These are phyloP conservation scores for Pelmatolapia mariae DNA, from an alignment of 2,113 vertebrate genomes.

Conservation along the genomic window DNA sequence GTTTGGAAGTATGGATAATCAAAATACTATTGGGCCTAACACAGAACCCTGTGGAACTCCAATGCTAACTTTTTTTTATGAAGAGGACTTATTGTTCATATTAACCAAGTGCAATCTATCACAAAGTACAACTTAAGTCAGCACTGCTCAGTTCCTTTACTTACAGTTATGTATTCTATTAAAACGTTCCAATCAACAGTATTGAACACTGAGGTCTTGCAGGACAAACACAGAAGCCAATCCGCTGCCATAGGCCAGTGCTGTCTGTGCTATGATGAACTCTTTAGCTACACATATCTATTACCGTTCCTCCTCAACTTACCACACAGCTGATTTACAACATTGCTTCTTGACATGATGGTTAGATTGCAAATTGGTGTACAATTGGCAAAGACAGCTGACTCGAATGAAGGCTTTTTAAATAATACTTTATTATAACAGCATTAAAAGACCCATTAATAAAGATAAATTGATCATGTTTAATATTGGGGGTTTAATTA, in stretches of 20 bases:
- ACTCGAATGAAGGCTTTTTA: background rate
- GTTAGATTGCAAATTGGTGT: background rate
- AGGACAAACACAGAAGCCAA: background rate
- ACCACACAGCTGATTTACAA: background rate
- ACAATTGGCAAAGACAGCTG: background rate
- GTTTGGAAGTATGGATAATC: background rate
- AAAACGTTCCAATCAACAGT: background rate
- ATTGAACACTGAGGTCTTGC: background rate
- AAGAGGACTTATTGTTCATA: background rate
- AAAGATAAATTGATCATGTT: background rate
- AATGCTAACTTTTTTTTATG: background rate
- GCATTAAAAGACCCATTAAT: background rate
- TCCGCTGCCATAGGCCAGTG: background rate
- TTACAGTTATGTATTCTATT: accelerated
- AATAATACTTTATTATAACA: background rate
- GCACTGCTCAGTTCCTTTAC: background rate
- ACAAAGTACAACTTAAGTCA: background rate
- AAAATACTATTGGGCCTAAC: background rate
- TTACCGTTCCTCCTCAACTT: background rate
- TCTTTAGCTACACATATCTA: background rate
- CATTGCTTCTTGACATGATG: background rate
- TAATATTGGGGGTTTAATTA: background rate
- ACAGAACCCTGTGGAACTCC: background rate
- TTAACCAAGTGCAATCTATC: background rate
- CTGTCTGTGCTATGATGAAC: background rate